Percentiles rank a stretch among this genome's conserved stretches.
These are phyloP conservation scores for Lypha dubia DNA, from an alignment of 2,888 invertebrate species.

Conservation along the genomic window DNA sequence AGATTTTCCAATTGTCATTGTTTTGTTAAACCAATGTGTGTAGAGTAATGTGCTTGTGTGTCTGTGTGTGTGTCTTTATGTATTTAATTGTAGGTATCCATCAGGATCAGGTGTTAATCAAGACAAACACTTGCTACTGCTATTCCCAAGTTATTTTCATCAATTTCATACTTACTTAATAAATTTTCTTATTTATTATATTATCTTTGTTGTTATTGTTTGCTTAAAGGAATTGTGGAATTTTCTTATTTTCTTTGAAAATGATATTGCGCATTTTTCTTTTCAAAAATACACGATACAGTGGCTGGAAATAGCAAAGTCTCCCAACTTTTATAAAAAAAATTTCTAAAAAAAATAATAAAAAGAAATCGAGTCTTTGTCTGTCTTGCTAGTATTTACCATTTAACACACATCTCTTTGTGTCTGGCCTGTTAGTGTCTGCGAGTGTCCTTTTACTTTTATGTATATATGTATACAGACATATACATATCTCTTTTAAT, in stretches of 20 bases:
- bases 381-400: neutral
- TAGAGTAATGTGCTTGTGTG: too few species aligned
- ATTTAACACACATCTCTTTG: slow-evolving; percentile 9
- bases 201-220: neutral
- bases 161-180: slow-evolving; percentile 61
- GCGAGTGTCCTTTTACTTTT: neutral
- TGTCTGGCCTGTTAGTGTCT: slow-evolving; percentile 21
- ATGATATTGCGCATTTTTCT: slow-evolving; percentile 19
- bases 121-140: slow-evolving; percentile 60
- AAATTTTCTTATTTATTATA: slow-evolving; percentile 33
- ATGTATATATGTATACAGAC: too few species aligned
- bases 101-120: slow-evolving; percentile 66
- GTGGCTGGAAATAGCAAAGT: neutral
- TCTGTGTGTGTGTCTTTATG: neutral
- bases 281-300: neutral
- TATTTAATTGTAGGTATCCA: neutral
- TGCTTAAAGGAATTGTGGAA: neutral
- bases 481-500: neutral
- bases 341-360: neutral
- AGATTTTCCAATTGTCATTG: slow-evolving; percentile 48
- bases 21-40: neutral
- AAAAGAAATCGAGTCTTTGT: too few species aligned
- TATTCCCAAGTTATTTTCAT: slow-evolving; percentile 60
- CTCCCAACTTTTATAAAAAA: neutral
- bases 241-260: neutral